phyloP scores from a whole-genome alignment of 2,797 vertebrate species.

The Rhinogobio ventralis region DNA sequence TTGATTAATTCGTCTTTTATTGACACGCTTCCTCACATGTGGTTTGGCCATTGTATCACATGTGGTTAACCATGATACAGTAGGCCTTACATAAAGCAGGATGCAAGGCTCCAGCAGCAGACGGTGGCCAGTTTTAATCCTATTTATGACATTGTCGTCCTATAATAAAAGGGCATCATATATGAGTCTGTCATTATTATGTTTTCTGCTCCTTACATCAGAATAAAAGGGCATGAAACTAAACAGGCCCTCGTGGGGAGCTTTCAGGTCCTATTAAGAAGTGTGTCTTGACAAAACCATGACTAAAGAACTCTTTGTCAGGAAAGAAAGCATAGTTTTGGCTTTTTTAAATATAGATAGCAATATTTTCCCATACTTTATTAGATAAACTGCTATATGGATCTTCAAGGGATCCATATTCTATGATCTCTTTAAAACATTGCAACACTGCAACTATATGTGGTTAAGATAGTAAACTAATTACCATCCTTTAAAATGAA shows the following conservation, averaged over 20 bases:
- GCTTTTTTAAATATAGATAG: slow-evolving; percentile 11
- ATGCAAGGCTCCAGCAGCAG: slow-evolving; percentile 68
- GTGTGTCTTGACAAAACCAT: slow-evolving; percentile 40
- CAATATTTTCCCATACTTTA: background rate
- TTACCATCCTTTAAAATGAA: background rate
- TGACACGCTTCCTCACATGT: slow-evolving; percentile 76
- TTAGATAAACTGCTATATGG: background rate
- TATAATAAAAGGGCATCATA: slow-evolving; percentile 64
- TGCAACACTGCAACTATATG: background rate
- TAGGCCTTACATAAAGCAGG: slow-evolving; percentile 66
- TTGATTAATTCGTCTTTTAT: slow-evolving; percentile 76
- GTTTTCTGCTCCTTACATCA: slow-evolving; percentile 56
- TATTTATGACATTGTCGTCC: slow-evolving; percentile 70
- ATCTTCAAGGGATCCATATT: background rate
- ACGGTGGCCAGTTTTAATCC: slow-evolving; percentile 67
- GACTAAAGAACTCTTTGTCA: slow-evolving; percentile 15
- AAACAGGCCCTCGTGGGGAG: slow-evolving; percentile 50
- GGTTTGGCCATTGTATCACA: slow-evolving; percentile 76
- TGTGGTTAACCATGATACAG: slow-evolving; percentile 76
- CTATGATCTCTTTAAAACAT: background rate
- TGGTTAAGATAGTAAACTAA: background rate
- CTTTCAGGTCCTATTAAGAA: slow-evolving; percentile 61
- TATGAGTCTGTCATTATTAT: slow-evolving; percentile 72
- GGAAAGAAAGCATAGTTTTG: background rate
- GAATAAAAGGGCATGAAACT: slow-evolving; percentile 61